Conservation (phyloP, 2,113 vertebrate species). For the Siniperca chuatsi region DNA sequence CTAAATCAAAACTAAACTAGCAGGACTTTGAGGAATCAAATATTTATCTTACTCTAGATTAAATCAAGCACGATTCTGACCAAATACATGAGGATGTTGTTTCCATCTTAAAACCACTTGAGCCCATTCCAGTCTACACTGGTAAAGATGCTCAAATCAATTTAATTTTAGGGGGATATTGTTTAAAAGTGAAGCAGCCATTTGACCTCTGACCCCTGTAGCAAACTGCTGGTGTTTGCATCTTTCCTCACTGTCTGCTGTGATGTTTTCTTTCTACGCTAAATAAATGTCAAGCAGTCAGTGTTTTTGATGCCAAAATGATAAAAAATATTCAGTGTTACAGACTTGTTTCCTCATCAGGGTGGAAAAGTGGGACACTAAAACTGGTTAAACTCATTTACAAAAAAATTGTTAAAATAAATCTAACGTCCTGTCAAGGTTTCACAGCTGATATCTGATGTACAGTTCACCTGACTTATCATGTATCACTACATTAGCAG, state of each 20-base stretch:
- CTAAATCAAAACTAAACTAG: background rate
- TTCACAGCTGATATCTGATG: background rate
- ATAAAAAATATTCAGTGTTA: background rate
- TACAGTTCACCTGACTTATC: background rate
- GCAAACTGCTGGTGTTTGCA: conserved; percentile 11
- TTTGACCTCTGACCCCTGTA: conserved; percentile 49
- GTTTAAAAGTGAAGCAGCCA: conserved; percentile 17
- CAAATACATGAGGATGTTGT: too few species aligned
- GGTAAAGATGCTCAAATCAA: conserved; percentile 2
- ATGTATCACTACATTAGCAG: background rate
- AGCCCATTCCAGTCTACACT: too few species aligned
- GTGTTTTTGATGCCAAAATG: background rate
- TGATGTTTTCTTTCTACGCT: background rate
- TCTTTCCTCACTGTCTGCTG: background rate
- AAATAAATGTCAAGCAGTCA: background rate
- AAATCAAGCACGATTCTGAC: background rate
- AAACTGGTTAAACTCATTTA: background rate
- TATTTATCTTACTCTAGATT: background rate
- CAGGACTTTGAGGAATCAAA: background rate
- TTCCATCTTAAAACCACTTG: background rate
- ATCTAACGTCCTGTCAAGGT: background rate
- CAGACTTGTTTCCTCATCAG: background rate
- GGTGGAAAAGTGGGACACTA: background rate
- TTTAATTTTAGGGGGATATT: background rate
- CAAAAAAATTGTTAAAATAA: background rate